Evolutionary conservation across 1,140 invertebrate species (phyloP).

Genomic region (Drosophila arawakana): DNA sequence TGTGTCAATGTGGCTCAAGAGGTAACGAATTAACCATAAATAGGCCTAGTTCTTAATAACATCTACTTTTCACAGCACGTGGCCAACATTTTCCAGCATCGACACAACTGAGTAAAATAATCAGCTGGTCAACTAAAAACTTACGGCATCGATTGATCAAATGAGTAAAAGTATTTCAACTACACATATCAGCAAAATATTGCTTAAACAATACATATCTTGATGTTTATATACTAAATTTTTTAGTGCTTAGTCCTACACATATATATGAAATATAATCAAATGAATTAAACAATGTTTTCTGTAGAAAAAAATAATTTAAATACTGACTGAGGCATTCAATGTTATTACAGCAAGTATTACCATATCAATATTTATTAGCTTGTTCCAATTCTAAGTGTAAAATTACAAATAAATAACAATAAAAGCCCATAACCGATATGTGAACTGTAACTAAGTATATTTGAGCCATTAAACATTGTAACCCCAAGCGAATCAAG

Average conservation of each 20-base stretch:
- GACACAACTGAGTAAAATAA: slow-evolving; percentile 31
- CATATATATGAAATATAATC: slow-evolving; percentile 27
- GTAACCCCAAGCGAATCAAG: slow-evolving; percentile 39
- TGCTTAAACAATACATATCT: slow-evolving; percentile 54
- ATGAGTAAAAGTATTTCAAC: slow-evolving; percentile 31
- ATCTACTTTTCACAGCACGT: slow-evolving; percentile 9
- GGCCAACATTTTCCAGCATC: slow-evolving; percentile 43
- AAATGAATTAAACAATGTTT: slow-evolving; percentile 55
- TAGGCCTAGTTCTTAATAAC: not conserved
- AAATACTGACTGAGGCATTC: slow-evolving; percentile 80
- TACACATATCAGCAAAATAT: slow-evolving; percentile 36
- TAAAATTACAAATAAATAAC: slow-evolving; percentile 24
- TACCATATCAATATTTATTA: slow-evolving; percentile 45
- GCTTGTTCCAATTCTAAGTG: slow-evolving; percentile 42
- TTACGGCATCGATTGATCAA: slow-evolving; percentile 37
- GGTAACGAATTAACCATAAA: slow-evolving; percentile 16
- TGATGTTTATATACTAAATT: slow-evolving; percentile 42
- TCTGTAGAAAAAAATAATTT: slow-evolving; percentile 16
- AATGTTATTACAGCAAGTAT: slow-evolving; percentile 70
- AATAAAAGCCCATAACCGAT: slow-evolving; percentile 28
- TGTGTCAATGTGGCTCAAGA: slow-evolving; percentile 89
- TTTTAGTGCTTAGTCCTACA: slow-evolving; percentile 21
- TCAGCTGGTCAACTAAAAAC: not conserved
- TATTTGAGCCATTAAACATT: slow-evolving; percentile 17
- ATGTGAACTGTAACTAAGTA: slow-evolving; percentile 30